Evolutionary conservation across 2,797 vertebrate species (phyloP), one percentile per base, ranked within the genome.

Genomic region (Vireo griseus): DNA sequence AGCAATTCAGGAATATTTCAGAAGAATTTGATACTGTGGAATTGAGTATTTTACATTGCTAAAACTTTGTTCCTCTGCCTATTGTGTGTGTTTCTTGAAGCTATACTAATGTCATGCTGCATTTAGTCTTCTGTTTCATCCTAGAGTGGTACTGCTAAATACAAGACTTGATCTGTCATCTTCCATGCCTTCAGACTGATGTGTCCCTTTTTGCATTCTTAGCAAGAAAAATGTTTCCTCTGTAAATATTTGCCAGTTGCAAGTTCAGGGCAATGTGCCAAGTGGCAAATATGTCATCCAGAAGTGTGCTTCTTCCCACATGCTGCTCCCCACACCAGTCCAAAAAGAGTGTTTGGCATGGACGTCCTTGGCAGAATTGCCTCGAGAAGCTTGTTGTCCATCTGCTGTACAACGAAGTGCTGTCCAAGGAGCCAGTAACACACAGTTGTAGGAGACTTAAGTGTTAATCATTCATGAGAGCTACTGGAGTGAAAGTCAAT

Each of bases 401-500:
- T 95, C 79, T 96, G 92, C 72, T 91, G 0, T 80, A 26, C 17
- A 84, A 73, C 62, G 7, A 28, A 71, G 61, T 22, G 16, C 80
- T 77, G 51, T 75, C 50, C 40, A n/a, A 74, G 44, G 15, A 86
- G 54, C 52, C 66, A 62, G 4, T 22, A 57, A 35, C 29, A 33
- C 52, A 19, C 25, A 42, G 62, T 13, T 92, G 80, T 63, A 35
- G 79, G 62, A 90, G 65, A n/a, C 68, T 62, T 61, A 61, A 71
- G 42, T 68, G 76, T 57, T 83, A 65, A 81, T 86, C 69, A 83
- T 92, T 94, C 61, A 35, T 47, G 65, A 78, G 83, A 88, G 58
- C 92, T 90, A 50, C 92, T 93, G 92, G 52, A 86, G 73, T 75
- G 80, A 59, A 93, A 85, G 18, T 57, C 48, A 68, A 39, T 90